Evolutionary conservation across 2,113 vertebrate genomes (phyloP).

Genomic region (Pitta sordida): DNA sequence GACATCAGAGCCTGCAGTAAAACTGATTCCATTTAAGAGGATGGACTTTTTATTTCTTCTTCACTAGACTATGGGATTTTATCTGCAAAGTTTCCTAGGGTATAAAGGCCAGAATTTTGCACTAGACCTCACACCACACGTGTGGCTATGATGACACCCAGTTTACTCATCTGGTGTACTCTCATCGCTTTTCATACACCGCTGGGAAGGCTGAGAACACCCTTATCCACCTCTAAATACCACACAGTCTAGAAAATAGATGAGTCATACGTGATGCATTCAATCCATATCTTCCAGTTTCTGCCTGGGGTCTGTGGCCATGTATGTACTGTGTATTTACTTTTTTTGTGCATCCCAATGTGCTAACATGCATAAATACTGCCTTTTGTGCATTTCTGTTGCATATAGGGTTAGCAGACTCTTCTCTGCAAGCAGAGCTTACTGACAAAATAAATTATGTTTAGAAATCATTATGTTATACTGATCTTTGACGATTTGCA

Average conservation of each 20-base stretch:
- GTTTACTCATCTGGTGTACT: neutral
- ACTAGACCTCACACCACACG: accelerated
- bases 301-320: neutral
- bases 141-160: neutral
- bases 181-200: neutral
- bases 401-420: neutral
- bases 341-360: neutral
- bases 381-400: neutral
- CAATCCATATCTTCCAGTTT: neutral
- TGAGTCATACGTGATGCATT: neutral
- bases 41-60: neutral
- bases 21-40: neutral
- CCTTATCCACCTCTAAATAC: neutral
- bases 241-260: neutral
- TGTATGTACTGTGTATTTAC: neutral
- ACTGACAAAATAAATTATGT: neutral
- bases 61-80: neutral
- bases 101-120: neutral
- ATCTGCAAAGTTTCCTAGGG: neutral
- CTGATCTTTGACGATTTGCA: neutral
- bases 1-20: neutral
- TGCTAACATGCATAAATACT: neutral
- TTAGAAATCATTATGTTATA: neutral
- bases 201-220: neutral
- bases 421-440: neutral